Evolutionary conservation across 2,113 vertebrate species (phyloP).

Genomic region (Aythya baeri): DNA sequence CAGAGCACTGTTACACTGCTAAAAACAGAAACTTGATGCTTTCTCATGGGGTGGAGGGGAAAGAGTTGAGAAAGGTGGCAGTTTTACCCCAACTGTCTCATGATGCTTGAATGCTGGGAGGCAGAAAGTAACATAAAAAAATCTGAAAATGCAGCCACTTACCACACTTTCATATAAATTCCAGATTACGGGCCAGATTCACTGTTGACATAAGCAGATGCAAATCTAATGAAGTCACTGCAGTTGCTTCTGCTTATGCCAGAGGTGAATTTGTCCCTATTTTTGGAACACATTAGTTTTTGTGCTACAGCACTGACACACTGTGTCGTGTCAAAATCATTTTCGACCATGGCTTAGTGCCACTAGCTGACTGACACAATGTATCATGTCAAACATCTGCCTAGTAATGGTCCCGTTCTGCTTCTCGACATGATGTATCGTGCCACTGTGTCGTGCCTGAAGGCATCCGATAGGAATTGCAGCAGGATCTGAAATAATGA

Average conservation of each 20-base stretch:
- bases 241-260: slow-evolving; percentile 29
- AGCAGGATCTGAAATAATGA: background rate
- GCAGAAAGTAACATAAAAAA: background rate
- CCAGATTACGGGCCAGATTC: background rate
- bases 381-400: slow-evolving; percentile 27
- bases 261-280: slow-evolving; percentile 65
- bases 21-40: slow-evolving; percentile 9
- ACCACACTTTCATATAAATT: slow-evolving; percentile 31
- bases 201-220: slow-evolving; percentile 61
- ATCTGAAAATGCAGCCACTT: slow-evolving; percentile 24
- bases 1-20: background rate
- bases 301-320: slow-evolving; percentile 14
- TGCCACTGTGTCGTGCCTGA: fast-evolving
- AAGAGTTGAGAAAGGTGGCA: background rate
- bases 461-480: background rate
- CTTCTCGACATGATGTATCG: background rate
- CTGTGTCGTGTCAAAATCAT: slow-evolving; percentile 14
- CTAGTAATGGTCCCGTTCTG: background rate
- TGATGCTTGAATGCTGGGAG: background rate
- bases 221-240: slow-evolving; percentile 66
- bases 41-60: background rate
- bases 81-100: background rate
- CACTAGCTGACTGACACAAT: background rate
- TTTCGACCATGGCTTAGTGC: background rate
- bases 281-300: slow-evolving; percentile 42